A percentile compares a stretch with the other conserved stretches of the same genome.
Evolutionary conservation across 2,113 vertebrate species (phyloP).

Genomic region (Aegotheles bennettii): DNA sequence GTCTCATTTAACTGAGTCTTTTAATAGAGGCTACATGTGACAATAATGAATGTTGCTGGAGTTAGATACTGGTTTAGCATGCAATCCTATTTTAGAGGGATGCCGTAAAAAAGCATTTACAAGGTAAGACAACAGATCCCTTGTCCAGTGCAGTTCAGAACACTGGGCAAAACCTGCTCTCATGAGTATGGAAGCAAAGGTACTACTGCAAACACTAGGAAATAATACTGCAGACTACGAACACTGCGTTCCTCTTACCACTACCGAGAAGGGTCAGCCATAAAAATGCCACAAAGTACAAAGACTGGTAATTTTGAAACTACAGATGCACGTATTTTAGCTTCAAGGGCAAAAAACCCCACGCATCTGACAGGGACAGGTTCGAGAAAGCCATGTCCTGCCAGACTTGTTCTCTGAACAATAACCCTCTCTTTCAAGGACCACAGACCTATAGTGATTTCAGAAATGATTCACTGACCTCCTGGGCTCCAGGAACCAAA

Average conservation of each 20-base stretch:
- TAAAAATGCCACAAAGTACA: not conserved
- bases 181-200: not conserved
- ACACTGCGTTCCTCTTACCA: not conserved
- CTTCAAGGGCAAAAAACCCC: not conserved
- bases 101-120: not conserved
- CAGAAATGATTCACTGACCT: not conserved
- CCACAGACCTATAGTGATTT: not conserved
- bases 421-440: not conserved
- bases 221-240: fast-evolving
- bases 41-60: not conserved
- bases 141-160: not conserved
- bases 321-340: not conserved
- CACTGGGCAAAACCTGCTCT: not conserved
- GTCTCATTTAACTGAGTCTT: not conserved
- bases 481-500: not conserved
- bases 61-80: not conserved
- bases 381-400: not conserved
- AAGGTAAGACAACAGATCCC: not conserved
- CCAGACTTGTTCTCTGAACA: not conserved
- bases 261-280: not conserved
- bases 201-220: not conserved
- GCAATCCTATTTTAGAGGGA: not conserved
- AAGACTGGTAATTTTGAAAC: not conserved
- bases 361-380: not conserved
- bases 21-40: not conserved